These are phyloP conservation scores for Agrypnia vestita DNA, from an alignment of 1,140 invertebrate genomes.

Conservation along the genomic window DNA sequence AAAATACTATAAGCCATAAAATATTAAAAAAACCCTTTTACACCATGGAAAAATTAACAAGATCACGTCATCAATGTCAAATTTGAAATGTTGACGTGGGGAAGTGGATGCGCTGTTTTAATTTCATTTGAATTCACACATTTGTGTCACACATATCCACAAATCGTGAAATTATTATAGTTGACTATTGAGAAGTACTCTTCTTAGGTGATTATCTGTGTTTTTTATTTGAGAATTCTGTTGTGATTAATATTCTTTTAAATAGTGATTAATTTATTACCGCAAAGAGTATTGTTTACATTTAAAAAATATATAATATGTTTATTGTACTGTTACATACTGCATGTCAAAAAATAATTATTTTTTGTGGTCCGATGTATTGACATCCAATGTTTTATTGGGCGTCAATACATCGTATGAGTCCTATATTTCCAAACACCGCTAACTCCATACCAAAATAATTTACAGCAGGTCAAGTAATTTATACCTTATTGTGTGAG, in stretches of 20 bases:
- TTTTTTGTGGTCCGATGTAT: no score
- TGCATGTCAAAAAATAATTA: no score
- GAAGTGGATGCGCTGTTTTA: slow-evolving; percentile 10
- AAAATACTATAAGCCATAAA: not conserved
- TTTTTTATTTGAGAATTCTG: not conserved
- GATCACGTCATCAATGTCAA: slow-evolving; percentile 43
- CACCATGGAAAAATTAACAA: not conserved
- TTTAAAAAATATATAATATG: no score
- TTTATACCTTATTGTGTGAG: no score
- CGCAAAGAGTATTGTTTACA: no score
- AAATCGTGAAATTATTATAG: no score
- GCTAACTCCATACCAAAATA: no score
- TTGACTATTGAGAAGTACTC: not conserved
- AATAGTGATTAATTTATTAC: not conserved
- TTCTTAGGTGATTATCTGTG: slow-evolving; percentile 11
- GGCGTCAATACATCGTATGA: no score
- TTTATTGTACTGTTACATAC: no score
- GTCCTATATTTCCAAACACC: no score
- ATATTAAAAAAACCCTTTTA: not conserved
- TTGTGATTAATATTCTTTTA: not conserved
- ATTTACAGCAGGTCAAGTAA: no score
- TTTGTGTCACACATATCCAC: not conserved
- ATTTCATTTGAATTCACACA: slow-evolving; percentile 20
- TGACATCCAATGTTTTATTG: no score
- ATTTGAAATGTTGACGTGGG: slow-evolving; percentile 50